Evolutionary conservation across 2,888 invertebrate genomes (phyloP).

Genomic region (Mimachlamys varia): DNA sequence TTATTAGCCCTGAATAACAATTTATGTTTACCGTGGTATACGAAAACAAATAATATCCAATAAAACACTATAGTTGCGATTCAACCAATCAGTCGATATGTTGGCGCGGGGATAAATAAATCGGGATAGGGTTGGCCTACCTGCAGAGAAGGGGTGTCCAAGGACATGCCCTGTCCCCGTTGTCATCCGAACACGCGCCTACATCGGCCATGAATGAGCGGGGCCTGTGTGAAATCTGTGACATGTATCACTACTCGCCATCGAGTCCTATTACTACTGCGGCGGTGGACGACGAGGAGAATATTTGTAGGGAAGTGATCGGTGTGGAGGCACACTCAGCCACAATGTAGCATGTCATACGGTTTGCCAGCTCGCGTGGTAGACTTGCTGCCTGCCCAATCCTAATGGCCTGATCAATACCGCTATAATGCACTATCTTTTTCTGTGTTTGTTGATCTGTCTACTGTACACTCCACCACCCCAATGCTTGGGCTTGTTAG

Average conservation of each 20-base stretch:
- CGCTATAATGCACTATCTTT: conserved; percentile 55
- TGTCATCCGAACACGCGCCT: not conserved
- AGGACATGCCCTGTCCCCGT: conserved; percentile 5
- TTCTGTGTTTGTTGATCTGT: conserved; percentile 54
- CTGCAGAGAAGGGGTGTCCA: not conserved
- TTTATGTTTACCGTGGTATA: not conserved
- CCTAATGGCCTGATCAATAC: conserved; percentile 57
- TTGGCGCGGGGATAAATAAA: not conserved
- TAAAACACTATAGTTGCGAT: not conserved
- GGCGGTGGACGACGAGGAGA: conserved; percentile 1
- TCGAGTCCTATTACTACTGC: conserved; percentile 13
- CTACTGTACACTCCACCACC: conserved; percentile 42
- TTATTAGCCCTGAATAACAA: not conserved
- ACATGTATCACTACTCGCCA: conserved; percentile 20
- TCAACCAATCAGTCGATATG: not conserved
- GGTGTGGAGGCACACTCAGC: conserved; percentile 14
- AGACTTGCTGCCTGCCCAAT: conserved; percentile 34
- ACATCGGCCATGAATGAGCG: conserved; percentile 9
- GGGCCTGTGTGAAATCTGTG: not conserved
- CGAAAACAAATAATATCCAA: not conserved
- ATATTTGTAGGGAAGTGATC: not conserved
- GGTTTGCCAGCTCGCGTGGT: conserved; percentile 34
- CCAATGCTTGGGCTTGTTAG: not conserved
- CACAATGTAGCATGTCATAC: conserved; percentile 36
- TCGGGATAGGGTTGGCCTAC: not conserved